Evolutionary conservation across 2,888 invertebrate genomes (phyloP), one percentile per base, ranked within the genome.

Genomic region (Chromoteleia sp.): DNA sequence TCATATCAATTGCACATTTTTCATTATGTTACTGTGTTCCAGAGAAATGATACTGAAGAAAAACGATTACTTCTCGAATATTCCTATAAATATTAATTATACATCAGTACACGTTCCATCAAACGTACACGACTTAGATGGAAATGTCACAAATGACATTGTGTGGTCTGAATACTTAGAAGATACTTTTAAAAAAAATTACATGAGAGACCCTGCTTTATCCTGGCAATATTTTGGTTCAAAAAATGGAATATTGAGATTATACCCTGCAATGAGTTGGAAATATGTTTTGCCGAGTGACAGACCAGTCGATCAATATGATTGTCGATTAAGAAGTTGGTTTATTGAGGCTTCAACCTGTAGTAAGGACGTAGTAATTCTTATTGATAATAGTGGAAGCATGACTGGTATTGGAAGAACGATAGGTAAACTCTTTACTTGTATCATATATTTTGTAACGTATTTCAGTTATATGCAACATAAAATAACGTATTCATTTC

Each of bases 151-250:
- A 43, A 94, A 95, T 87, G 95, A 96, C n/a, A 97, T 99, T 75
- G 93, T 95, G 89, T 99, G 99, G 98, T 98, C 99, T 0, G 95
- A 96, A 90, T 93, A 93, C 14, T 93, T 99, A 61, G 97, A 98
- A 87, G 94, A 95, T 29, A 94, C 96, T 5, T 99, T 99, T 91
- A 93, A 93, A 65, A 94, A 95, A 88, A 99, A 99, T 92, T 97
- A 97, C 89, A 85, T 84, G 19, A 59, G 79, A 39, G 98, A 98
- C 93, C 98, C 98, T 0, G 97, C 97, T 0, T 92, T 98, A 33
- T 96, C 96, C 0, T 99, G 99, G 98, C 99, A 99, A 92, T 99
- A 98, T 92, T 99, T 99, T 91, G 98, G 99, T 25, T 98, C 98
- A 85, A 95, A 97, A 29, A 95, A 96, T 2, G 99, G 99, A 10